phyloP scores from a whole-genome alignment of 2,888 invertebrate genomes.

The Cephus rjabovi region DNA sequence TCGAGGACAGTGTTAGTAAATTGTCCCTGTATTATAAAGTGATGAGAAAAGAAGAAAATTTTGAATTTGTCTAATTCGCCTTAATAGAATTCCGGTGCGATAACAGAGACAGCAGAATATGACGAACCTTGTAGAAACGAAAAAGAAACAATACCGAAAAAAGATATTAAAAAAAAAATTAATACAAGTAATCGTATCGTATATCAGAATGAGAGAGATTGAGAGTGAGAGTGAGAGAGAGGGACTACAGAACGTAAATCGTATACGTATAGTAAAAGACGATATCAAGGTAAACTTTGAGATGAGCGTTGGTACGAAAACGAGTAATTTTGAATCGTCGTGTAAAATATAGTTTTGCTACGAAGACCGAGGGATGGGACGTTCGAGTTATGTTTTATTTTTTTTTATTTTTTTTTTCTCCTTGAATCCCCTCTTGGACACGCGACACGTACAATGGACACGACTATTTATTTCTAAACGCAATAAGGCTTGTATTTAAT shows the following conservation, averaged over 20 bases:
- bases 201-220: not conserved
- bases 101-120: not conserved
- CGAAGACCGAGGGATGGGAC: slow-evolving; percentile 28
- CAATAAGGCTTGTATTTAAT: slow-evolving; percentile 25
- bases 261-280: not conserved
- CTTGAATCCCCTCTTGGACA: not conserved
- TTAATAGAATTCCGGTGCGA: not conserved
- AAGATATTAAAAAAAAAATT: not conserved
- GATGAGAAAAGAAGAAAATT: not conserved
- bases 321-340: not conserved
- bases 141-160: not conserved
- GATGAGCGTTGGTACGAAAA: not conserved
- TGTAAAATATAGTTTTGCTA: slow-evolving; percentile 39
- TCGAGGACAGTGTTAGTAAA: slow-evolving; percentile 1
- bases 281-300: not conserved
- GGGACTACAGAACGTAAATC: not conserved
- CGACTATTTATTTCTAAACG: slow-evolving; percentile 33
- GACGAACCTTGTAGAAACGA: no score
- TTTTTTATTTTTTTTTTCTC: not conserved
- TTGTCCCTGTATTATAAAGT: not conserved
- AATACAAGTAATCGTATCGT: not conserved
- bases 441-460: not conserved
- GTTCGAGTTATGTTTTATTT: slow-evolving; percentile 25
- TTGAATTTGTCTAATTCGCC: not conserved
- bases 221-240: no score